Conservation (phyloP, 2,888 invertebrate species). For the Stenoptilia bipunctidactyla region DNA sequence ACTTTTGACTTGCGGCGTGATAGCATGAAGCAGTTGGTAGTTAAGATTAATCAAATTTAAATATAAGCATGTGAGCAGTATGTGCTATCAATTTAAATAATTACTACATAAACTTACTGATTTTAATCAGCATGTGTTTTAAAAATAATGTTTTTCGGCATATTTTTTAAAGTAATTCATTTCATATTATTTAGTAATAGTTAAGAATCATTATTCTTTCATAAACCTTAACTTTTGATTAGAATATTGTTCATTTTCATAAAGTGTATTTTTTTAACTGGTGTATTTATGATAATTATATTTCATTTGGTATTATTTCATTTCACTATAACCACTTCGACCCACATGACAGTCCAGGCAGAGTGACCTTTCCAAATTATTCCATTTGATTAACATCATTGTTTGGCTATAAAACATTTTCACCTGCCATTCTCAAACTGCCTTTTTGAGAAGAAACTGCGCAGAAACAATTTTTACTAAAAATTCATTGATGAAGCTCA, state of each 20-base stretch:
- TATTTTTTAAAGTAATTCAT: too few relatives aligned
- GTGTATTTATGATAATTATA: slow-evolving; percentile 19
- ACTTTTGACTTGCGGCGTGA: too few relatives aligned
- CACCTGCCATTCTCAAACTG: slow-evolving; percentile 22
- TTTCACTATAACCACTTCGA: slow-evolving; percentile 28
- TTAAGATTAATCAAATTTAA: too few relatives aligned
- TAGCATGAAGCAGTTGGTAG: too few relatives aligned
- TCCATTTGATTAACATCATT: slow-evolving; percentile 12
- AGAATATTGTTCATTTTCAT: background rate
- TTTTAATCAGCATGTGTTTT: background rate
- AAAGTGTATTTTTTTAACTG: slow-evolving; percentile 17
- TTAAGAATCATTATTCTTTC: background rate
- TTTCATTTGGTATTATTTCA: slow-evolving; percentile 22
- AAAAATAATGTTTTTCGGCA: too few relatives aligned
- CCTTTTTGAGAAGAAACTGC: slow-evolving; percentile 10
- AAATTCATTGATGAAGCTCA: too few relatives aligned
- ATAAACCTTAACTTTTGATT: background rate
- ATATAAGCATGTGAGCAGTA: too few relatives aligned
- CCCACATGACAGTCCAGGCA: slow-evolving; percentile 43
- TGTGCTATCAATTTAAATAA: too few relatives aligned
- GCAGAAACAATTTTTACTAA: slow-evolving; percentile 23
- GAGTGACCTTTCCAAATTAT: slow-evolving; percentile 40
- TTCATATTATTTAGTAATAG: too few relatives aligned
- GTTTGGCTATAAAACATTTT: slow-evolving; percentile 8
- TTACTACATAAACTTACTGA: too few relatives aligned